phyloP scores from a whole-genome alignment of 2,797 vertebrate genomes.

The Leptoclinus maculatus region DNA sequence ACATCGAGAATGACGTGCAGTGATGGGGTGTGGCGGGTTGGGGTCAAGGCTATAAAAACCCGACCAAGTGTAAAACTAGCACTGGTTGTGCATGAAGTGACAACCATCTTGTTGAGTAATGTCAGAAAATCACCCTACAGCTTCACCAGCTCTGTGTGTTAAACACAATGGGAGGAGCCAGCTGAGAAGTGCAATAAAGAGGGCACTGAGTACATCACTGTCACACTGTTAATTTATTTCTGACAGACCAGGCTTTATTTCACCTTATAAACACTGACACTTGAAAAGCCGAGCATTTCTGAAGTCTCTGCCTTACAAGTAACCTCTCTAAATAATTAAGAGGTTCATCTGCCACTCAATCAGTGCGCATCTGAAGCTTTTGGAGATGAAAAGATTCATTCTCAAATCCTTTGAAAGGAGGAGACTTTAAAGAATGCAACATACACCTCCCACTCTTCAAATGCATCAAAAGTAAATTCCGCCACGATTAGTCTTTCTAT shows the following conservation, averaged over 20 bases:
- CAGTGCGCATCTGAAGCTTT: constrained; percentile 56
- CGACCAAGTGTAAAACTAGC: constrained; percentile 71
- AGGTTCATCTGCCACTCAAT: constrained; percentile 78
- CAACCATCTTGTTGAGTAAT: constrained; percentile 72
- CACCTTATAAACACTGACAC: constrained; percentile 68
- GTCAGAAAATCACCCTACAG: constrained; percentile 54
- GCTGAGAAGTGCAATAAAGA: constrained; percentile 32
- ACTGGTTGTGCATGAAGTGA: constrained; percentile 58
- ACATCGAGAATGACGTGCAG: constrained; percentile 59
- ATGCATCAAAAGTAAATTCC: constrained; percentile 35
- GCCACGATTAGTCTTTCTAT: constrained; percentile 34
- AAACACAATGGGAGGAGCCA: constrained; percentile 59
- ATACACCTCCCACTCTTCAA: constrained; percentile 41
- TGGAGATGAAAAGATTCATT: constrained; percentile 68
- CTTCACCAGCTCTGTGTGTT: constrained; percentile 34
- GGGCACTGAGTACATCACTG: constrained; percentile 53
- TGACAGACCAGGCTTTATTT: constrained; percentile 63
- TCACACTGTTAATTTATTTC: constrained; percentile 64
- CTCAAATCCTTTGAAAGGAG: constrained; percentile 55
- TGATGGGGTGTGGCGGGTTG: constrained; percentile 58
- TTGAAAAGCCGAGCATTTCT: constrained; percentile 62
- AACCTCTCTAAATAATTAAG: constrained; percentile 80
- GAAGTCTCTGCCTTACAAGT: constrained; percentile 72
- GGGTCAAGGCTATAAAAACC: constrained; percentile 75
- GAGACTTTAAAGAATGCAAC: constrained; percentile 61